Conservation (phyloP, 2,797 vertebrate genomes). For the Alca torda region DNA sequence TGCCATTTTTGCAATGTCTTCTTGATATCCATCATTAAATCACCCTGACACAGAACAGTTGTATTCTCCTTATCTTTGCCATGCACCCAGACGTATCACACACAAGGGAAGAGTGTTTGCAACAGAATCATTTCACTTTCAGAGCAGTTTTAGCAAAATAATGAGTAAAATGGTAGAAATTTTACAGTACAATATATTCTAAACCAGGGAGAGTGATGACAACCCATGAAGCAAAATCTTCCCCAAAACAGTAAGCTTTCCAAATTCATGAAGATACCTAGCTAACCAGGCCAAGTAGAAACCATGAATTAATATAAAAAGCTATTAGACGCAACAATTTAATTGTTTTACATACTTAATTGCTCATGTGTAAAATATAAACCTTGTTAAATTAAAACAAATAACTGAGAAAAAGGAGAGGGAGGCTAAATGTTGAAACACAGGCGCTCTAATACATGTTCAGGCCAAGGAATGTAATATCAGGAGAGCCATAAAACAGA, state of each 20-base stretch:
- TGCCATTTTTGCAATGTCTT: neutral
- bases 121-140: neutral
- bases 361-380: neutral
- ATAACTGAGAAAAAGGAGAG: neutral
- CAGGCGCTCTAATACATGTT: neutral
- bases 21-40: slow-evolving; percentile 13
- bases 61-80: neutral
- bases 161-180: neutral
- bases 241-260: neutral
- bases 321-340: neutral
- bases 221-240: slow-evolving; percentile 4
- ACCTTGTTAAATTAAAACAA: neutral
- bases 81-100: neutral
- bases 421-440: neutral
- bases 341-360: neutral
- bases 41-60: neutral
- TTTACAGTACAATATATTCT: neutral
- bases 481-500: neutral
- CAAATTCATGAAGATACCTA: slow-evolving; percentile 22
- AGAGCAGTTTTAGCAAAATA: neutral
- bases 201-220: neutral
- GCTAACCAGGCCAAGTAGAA: slow-evolving; percentile 41
- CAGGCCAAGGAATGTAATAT: neutral
- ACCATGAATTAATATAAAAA: slow-evolving; percentile 21
- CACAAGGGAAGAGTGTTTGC: neutral